Base-by-base conservation (phyloP, 2,888 invertebrate genomes). In the Sarcophaga variegata region DNA sequence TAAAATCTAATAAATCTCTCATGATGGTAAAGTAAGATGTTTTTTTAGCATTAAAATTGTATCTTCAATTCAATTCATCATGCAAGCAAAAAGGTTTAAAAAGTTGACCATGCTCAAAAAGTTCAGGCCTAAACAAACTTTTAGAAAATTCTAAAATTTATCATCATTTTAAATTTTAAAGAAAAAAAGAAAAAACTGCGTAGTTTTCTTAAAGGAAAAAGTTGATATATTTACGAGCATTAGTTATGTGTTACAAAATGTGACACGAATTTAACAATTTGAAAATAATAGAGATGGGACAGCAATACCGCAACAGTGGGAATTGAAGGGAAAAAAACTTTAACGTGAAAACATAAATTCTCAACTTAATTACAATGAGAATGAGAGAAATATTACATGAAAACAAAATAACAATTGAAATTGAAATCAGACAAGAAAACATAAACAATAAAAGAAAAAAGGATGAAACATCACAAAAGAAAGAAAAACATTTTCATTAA, bases 321-420 rank as follows among this genome's bases (percentile, higher is more conserved):
- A 64, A 71, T 70, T 12, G 77, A 75, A 82, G 78, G 81, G 83
- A 78, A 86, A 22, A 71, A 25, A 79, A 86, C 85, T 72, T 86
- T 77, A 88, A 86, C 83, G 88, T 81, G 83, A 81, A 88, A 88
- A 86, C 88, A 88, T 88, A 88, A 88, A 88, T 88, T 86, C 86
- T 88, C 81, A 77, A 85, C 88, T 88, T 88, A 88, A 88, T 88
- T 88, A 88, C 88, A 79, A 71, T 63, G 75, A 37, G 37, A 87
- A 87, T 63, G 75, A 37, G 37, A 87, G 37, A 87, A 87, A 84
- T 79, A 79, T 81, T 78, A 84, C 78, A 85, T 67, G 76, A 85
- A 76, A 85, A 81, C 81, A 87, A 63, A 1, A 22, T 22, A 79
- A 87, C 84, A 87, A 87, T 87, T 81, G 81, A 81, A 78, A 82